Conservation (phyloP, 2,113 vertebrate species). For the Sardina pilchardus region DNA sequence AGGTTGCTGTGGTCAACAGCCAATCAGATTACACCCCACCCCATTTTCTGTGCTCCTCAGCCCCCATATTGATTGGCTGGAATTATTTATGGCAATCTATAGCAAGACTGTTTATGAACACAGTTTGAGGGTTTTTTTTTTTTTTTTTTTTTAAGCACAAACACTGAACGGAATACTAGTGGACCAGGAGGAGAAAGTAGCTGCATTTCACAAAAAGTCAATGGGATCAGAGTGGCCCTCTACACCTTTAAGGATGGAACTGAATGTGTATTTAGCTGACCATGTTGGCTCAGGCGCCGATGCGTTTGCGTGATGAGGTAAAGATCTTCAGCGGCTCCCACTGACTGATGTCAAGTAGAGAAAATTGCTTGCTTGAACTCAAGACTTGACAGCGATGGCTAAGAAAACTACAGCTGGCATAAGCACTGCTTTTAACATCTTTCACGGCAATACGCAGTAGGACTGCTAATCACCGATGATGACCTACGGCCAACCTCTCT, state of each 20-base stretch:
- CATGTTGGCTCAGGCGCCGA: neutral
- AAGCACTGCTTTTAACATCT: conserved; percentile 33
- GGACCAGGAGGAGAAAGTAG: too few species aligned
- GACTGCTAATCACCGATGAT: conserved; percentile 25
- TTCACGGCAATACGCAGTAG: neutral
- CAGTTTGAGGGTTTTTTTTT: too few species aligned
- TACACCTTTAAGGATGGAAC: neutral
- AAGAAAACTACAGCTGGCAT: conserved; percentile 25
- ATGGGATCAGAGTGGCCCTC: too few species aligned
- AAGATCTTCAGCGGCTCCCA: neutral
- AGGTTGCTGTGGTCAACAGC: too few species aligned
- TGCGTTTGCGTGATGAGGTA: neutral
- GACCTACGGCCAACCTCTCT: conserved; percentile 24
- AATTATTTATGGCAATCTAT: too few species aligned
- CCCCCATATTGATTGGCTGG: too few species aligned
- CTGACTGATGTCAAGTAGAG: neutral
- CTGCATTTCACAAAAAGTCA: too few species aligned
- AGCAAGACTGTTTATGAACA: too few species aligned
- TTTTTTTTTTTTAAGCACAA: too few species aligned
- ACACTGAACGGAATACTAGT: too few species aligned
- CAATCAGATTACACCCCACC: too few species aligned
- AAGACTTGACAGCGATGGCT: conserved; percentile 28
- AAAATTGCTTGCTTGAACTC: conserved; percentile 33
- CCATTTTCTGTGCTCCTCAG: too few species aligned
- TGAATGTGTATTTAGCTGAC: neutral